A percentile compares a stretch with the other conserved stretches of the same genome.
phyloP scores from a whole-genome alignment of 2,113 vertebrate genomes.

The Solenodon paradoxus region DNA sequence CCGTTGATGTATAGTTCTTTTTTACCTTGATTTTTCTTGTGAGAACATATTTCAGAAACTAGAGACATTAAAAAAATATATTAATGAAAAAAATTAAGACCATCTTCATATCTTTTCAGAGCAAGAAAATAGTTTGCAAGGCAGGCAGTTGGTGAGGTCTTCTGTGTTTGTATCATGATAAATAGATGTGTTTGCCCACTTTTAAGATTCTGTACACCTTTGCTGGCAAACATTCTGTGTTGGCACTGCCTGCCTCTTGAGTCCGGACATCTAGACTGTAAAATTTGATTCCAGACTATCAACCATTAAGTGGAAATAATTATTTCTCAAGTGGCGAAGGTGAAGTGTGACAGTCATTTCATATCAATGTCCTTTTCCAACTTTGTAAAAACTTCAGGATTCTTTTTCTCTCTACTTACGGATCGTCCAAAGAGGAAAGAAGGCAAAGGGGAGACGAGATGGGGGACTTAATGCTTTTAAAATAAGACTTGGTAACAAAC shows the following conservation, averaged over 20 bases:
- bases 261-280: slow-evolving; percentile 34
- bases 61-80: neutral
- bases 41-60: neutral
- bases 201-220: neutral
- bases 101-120: neutral
- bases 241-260: fast-evolving
- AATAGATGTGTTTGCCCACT: neutral
- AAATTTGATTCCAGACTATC: slow-evolving; percentile 36
- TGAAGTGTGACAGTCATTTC: slow-evolving; percentile 39
- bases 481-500: neutral
- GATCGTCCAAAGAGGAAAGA: neutral
- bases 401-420: neutral
- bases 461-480: neutral
- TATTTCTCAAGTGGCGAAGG: slow-evolving; percentile 38
- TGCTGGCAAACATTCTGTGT: neutral
- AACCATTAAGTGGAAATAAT: slow-evolving; percentile 44
- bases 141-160: neutral
- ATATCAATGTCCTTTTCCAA: slow-evolving; percentile 11
- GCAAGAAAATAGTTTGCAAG: neutral
- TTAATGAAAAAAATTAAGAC: neutral
- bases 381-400: neutral
- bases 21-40: neutral
- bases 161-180: neutral
- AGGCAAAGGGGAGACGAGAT: neutral
- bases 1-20: fast-evolving